Evolutionary conservation across 1,140 invertebrate species (phyloP).

Genomic region (Penaeus indicus): DNA sequence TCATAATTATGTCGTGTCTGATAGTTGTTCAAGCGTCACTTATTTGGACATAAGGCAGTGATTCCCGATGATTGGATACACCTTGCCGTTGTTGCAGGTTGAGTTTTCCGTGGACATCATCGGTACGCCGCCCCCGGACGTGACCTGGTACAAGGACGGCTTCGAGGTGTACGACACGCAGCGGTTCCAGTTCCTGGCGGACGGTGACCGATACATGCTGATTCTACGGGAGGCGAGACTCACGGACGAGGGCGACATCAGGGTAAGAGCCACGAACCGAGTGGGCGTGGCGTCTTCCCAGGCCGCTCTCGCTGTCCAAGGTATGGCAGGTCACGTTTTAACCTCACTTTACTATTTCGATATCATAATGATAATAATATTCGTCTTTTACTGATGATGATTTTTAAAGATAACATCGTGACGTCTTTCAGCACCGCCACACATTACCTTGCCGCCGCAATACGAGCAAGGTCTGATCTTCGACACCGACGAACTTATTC

Average conservation of each 20-base stretch:
- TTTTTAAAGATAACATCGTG: background rate
- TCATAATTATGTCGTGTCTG: background rate
- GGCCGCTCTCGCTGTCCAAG: constrained; percentile 81
- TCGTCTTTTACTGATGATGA: background rate
- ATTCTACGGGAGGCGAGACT: constrained; percentile 85
- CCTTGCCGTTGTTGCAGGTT: constrained; percentile 71
- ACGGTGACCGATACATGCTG: constrained; percentile 84
- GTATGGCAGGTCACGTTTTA: constrained; percentile 68
- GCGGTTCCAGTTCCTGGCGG: constrained; percentile 71
- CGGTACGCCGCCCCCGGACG: constrained; percentile 86
- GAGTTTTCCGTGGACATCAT: constrained; percentile 86
- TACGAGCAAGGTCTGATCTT: constrained; percentile 91
- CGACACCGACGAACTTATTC: constrained; percentile 88
- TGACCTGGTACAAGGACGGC: constrained; percentile 94
- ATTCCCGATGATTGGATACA: background rate
- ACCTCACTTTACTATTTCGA: too few relatives aligned
- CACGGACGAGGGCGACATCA: constrained; percentile 88
- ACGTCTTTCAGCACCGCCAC: constrained; percentile 78
- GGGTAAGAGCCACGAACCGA: constrained; percentile 88
- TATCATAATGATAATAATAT: background rate
- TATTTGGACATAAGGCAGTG: background rate
- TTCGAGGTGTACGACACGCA: constrained; percentile 64
- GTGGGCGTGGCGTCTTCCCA: constrained; percentile 83
- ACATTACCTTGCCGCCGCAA: constrained; percentile 82
- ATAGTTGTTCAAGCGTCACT: background rate